phyloP scores from a whole-genome alignment of 2,113 vertebrate genomes.

The Aramus guarauna region DNA sequence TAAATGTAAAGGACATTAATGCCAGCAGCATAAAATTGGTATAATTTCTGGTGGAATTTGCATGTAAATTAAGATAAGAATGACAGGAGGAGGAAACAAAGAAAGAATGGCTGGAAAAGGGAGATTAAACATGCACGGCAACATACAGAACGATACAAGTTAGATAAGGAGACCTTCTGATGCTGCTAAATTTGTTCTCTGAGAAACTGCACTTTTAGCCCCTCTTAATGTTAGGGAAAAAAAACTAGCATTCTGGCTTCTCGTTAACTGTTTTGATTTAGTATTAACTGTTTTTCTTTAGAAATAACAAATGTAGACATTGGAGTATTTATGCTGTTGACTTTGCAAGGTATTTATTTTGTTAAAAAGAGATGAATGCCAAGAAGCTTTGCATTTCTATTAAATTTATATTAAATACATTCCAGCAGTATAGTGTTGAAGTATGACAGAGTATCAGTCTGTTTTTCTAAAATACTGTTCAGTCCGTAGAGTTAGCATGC shows the following conservation, averaged over 20 bases:
- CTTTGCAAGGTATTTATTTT: conserved; percentile 22
- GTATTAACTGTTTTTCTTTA: background rate
- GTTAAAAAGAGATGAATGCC: background rate
- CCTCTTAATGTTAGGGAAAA: background rate
- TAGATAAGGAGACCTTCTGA: background rate
- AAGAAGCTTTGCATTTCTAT: background rate
- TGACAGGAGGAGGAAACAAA: background rate
- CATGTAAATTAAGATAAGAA: background rate
- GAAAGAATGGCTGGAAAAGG: background rate
- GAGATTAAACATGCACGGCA: background rate
- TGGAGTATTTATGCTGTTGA: background rate
- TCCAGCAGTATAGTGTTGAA: background rate
- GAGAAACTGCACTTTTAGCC: background rate
- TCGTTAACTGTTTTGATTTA: background rate
- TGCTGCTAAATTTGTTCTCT: background rate
- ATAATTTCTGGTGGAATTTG: background rate
- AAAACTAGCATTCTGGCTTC: background rate
- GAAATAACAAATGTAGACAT: background rate
- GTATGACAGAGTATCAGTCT: background rate
- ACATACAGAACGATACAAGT: rapidly evolving
- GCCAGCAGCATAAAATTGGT: background rate
- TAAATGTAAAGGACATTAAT: background rate
- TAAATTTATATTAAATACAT: conserved; percentile 4
- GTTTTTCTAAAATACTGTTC: background rate
- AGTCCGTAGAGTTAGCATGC: background rate